phyloP scores from a whole-genome alignment of 2,888 invertebrate genomes.

The Trichacis sp. region DNA sequence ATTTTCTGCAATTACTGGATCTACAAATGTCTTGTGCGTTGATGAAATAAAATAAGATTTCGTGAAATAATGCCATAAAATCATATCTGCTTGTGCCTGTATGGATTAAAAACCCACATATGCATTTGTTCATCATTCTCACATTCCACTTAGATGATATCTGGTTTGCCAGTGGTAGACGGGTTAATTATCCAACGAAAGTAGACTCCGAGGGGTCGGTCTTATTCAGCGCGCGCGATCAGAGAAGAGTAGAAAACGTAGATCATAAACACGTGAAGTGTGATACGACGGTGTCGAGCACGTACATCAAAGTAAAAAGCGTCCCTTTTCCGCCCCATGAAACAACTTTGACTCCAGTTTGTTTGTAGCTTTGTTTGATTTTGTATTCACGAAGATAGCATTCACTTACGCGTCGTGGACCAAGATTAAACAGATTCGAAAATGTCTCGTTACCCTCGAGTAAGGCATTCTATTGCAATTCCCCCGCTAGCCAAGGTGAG shows the following conservation, averaged over 20 bases:
- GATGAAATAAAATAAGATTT: no score
- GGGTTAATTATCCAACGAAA: constrained; percentile 63
- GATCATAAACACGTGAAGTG: constrained; percentile 62
- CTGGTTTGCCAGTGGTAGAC: constrained; percentile 42
- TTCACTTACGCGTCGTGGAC: constrained; percentile 66
- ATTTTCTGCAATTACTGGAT: no score
- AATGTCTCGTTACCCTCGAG: constrained; percentile 55
- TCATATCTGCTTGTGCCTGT: no score
- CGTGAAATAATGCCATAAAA: no score
- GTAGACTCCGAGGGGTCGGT: constrained; percentile 49
- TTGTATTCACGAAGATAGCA: constrained; percentile 67
- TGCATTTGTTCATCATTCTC: constrained; percentile 1
- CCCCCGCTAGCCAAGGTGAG: constrained; percentile 21
- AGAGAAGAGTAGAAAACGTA: constrained; percentile 51
- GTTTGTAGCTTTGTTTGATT: constrained; percentile 69
- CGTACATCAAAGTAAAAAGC: constrained; percentile 60
- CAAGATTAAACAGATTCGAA: constrained; percentile 69
- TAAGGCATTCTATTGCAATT: constrained; percentile 26
- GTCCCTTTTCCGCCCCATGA: constrained; percentile 46
- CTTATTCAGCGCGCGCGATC: constrained; percentile 56
- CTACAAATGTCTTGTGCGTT: no score
- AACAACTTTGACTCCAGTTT: constrained; percentile 62
- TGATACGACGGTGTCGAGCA: constrained; percentile 59
- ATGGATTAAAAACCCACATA: not conserved
- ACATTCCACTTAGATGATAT: constrained; percentile 34